These are phyloP conservation scores for Nycticebus coucang DNA, from an alignment of 2,113 vertebrate genomes.

Conservation along the genomic window DNA sequence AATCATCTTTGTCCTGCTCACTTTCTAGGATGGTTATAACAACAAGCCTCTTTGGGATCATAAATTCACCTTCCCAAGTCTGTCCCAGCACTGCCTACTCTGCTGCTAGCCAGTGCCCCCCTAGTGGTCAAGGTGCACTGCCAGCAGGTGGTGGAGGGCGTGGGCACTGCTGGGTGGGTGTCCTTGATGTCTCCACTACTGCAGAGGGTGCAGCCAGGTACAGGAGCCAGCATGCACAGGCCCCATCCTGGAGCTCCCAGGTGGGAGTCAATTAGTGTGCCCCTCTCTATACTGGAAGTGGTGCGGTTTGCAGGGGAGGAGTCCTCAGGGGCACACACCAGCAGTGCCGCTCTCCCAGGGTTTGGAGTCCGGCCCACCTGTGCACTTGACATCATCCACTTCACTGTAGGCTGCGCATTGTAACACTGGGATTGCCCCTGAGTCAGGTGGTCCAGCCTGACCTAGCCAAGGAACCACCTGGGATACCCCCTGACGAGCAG, in stretches of 20 bases:
- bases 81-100: rapidly evolving
- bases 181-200: too few species aligned
- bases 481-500: not conserved
- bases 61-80: not conserved
- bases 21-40: not conserved
- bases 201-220: not conserved
- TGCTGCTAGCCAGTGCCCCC: not conserved
- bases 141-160: rapidly evolving
- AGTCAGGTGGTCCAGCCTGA: not conserved
- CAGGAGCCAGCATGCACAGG: rapidly evolving
- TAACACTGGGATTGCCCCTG: rapidly evolving
- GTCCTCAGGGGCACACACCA: not conserved
- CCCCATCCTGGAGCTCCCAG: not conserved
- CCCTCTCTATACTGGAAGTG: not conserved
- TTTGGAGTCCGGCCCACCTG: not conserved
- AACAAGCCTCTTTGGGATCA: not conserved
- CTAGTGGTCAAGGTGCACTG: not conserved
- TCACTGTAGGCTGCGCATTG: rapidly evolving
- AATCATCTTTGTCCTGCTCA: rapidly evolving
- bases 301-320: not conserved
- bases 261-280: too few species aligned
- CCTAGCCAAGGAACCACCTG: not conserved
- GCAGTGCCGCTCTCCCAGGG: too few species aligned
- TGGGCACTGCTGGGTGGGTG: too few species aligned
- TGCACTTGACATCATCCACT: rapidly evolving